phyloP scores from a whole-genome alignment of 2,888 invertebrate genomes.

The Apocheima hispidaria region DNA sequence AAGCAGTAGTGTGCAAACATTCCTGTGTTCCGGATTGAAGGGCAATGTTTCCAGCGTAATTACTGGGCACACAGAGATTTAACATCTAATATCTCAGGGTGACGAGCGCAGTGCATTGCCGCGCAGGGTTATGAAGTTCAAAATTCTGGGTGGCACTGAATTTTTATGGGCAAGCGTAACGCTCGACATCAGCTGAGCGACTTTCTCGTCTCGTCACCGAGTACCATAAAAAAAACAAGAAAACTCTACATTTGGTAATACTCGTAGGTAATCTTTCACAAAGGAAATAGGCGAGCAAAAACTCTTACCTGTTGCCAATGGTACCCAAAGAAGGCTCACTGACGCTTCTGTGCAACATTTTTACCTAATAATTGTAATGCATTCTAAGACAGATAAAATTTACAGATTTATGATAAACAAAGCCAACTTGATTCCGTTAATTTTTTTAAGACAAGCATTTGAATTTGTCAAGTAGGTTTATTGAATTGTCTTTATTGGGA shows the following conservation, averaged over 20 bases:
- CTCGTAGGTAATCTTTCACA: background rate
- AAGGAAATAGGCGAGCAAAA: background rate
- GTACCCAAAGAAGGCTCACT: slow-evolving; percentile 72
- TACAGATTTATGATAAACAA: background rate
- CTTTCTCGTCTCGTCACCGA: too few species aligned
- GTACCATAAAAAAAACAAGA: too few species aligned
- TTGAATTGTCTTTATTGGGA: background rate
- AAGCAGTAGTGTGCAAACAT: too few species aligned
- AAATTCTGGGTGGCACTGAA: too few species aligned
- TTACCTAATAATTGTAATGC: slow-evolving; percentile 1
- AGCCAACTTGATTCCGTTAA: slow-evolving; percentile 32
- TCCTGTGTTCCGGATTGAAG: too few species aligned
- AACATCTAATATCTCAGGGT: too few species aligned
- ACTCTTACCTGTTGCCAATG: slow-evolving; percentile 56
- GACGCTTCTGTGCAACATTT: slow-evolving; percentile 60
- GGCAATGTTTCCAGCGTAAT: too few species aligned
- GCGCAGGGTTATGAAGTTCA: too few species aligned
- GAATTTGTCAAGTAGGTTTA: background rate
- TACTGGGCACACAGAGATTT: too few species aligned
- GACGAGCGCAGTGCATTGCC: too few species aligned
- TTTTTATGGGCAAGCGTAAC: too few species aligned
- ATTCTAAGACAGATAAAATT: background rate
- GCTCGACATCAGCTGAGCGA: too few species aligned
- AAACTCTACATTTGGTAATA: background rate
- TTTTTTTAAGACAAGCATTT: background rate